Evolutionary conservation across 2,888 invertebrate species (phyloP).

Genomic region (Microdon myrmicae): DNA sequence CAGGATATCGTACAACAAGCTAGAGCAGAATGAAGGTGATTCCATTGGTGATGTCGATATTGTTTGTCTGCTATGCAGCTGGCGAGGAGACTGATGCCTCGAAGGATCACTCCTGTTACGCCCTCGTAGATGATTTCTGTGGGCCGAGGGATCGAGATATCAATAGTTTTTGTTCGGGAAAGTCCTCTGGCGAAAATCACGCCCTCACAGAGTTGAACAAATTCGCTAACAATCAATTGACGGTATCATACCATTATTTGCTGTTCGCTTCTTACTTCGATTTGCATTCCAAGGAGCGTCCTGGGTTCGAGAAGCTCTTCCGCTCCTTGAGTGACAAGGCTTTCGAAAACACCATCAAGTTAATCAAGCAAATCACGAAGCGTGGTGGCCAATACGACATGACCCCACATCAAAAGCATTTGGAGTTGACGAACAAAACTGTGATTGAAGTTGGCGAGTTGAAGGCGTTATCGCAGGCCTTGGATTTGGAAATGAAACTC

Average conservation of each 20-base stretch:
- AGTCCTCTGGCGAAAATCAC: slow-evolving; percentile 58
- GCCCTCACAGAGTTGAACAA: slow-evolving; percentile 58
- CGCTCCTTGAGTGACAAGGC: slow-evolving; percentile 77
- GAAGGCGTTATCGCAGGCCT: slow-evolving; percentile 77
- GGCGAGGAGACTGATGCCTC: slow-evolving; percentile 1
- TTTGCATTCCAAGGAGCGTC: slow-evolving; percentile 79
- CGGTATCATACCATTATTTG: slow-evolving; percentile 80
- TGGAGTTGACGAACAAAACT: slow-evolving; percentile 50
- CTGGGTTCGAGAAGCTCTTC: slow-evolving; percentile 80
- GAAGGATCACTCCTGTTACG: no score
- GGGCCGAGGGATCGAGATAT: no score
- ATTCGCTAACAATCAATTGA: slow-evolving; percentile 72
- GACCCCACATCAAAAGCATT: slow-evolving; percentile 48
- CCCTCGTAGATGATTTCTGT: no score
- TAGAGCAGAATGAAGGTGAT: slow-evolving; percentile 36
- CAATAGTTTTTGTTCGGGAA: no score
- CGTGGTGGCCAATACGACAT: no score
- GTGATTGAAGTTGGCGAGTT: slow-evolving; percentile 71
- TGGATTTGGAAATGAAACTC: slow-evolving; percentile 80
- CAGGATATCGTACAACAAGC: no score
- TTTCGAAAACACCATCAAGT: slow-evolving; percentile 78
- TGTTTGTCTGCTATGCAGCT: slow-evolving; percentile 16
- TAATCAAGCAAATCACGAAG: slow-evolving; percentile 81
- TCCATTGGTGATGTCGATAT: slow-evolving; percentile 17
- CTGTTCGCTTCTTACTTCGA: slow-evolving; percentile 80